Conservation (phyloP, 2,888 invertebrate species). For the Lepidonotus clava region DNA sequence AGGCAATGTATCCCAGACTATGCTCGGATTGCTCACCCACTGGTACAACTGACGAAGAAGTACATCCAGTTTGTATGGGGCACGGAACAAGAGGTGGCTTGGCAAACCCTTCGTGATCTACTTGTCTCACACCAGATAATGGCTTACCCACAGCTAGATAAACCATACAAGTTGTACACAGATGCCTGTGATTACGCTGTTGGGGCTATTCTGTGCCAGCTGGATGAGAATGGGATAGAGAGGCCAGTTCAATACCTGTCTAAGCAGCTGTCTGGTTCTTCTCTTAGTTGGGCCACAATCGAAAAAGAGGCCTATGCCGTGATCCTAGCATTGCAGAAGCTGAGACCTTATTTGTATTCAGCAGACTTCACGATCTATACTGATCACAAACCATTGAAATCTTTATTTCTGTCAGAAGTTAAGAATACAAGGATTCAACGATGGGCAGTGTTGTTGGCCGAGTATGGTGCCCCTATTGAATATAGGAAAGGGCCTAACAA, state of each 20-base stretch:
- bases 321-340: conserved; percentile 14
- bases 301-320: conserved; percentile 43
- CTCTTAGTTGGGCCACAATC: conserved; percentile 1
- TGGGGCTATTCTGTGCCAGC: conserved; percentile 19
- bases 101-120: conserved; percentile 5
- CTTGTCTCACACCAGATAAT: conserved; percentile 11
- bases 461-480: conserved; percentile 56
- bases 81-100: conserved; percentile 15
- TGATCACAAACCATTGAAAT: conserved; percentile 54
- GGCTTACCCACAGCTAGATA: conserved; percentile 3
- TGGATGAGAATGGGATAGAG: conserved; percentile 15
- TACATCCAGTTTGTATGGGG: conserved; percentile 9
- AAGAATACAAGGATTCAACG: conserved; percentile 58
- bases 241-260: conserved; percentile 32
- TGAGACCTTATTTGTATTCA: conserved; percentile 53
- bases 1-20: conserved; percentile 43
- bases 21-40: conserved; percentile 36
- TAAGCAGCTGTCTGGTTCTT: conserved; percentile 6
- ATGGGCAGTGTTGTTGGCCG: conserved; percentile 56
- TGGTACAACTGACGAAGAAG: conserved; percentile 19
- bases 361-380: conserved; percentile 42
- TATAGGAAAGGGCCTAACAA: conserved; percentile 48
- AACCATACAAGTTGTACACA: conserved; percentile 43
- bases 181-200: conserved; percentile 20
- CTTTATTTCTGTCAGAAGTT: conserved; percentile 52